Conservation (phyloP, 2,797 vertebrate genomes). For the Loriculus beryllinus region DNA sequence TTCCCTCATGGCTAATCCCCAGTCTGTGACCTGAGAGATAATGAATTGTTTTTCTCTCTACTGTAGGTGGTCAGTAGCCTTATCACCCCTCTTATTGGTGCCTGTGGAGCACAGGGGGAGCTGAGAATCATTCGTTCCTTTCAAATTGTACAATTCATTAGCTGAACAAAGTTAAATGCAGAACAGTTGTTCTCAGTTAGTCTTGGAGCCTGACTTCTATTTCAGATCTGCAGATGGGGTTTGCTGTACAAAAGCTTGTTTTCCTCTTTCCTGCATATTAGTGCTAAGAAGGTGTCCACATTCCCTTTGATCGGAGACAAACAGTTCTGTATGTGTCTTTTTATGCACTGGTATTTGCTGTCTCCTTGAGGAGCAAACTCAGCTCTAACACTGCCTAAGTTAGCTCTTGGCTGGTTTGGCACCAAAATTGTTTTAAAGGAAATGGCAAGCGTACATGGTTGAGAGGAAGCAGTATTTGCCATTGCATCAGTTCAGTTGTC, state of each 20-base stretch:
- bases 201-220: not conserved
- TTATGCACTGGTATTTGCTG: not conserved
- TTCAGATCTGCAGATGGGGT: not conserved
- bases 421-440: not conserved
- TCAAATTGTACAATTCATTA: slow-evolving; percentile 3
- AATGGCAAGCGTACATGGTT: not conserved
- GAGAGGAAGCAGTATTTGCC: not conserved
- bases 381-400: not conserved
- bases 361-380: not conserved
- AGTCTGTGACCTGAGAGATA: not conserved
- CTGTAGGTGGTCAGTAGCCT: slow-evolving; percentile 3
- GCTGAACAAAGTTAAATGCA: not conserved
- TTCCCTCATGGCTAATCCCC: not conserved
- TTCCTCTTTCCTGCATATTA: not conserved
- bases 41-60: slow-evolving; percentile 2
- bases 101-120: not conserved
- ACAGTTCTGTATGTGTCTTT: not conserved
- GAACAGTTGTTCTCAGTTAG: not conserved
- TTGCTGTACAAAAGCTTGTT: not conserved
- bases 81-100: not conserved
- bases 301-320: not conserved
- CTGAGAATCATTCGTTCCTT: not conserved
- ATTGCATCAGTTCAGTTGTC: not conserved
- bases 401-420: not conserved
- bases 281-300: not conserved